Evolutionary conservation across 2,888 invertebrate genomes (phyloP).

Genomic region (Eupeodes luniger): DNA sequence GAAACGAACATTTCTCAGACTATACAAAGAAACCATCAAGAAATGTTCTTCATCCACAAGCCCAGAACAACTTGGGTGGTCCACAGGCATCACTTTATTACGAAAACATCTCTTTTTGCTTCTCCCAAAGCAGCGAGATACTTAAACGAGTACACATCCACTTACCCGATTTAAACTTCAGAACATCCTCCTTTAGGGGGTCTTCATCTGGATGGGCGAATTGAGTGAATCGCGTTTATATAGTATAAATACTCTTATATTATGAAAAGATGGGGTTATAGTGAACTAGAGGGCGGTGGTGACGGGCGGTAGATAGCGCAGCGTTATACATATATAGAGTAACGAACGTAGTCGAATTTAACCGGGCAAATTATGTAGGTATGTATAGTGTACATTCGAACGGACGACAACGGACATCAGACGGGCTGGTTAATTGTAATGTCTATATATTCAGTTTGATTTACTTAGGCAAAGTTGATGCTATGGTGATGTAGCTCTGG

Average conservation of each 20-base stretch:
- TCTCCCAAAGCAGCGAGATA: conserved; percentile 63
- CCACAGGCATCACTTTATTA: conserved; percentile 76
- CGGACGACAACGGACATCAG: not conserved
- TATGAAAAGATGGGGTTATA: conserved; percentile 3
- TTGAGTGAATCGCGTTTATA: conserved; percentile 21
- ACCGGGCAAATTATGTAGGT: conserved; percentile 1
- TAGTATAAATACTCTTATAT: too few relatives aligned
- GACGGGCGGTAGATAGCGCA: not conserved
- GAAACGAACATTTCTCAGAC: not conserved
- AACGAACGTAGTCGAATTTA: conserved; percentile 5
- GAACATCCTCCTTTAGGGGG: conserved; percentile 63
- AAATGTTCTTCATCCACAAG: conserved; percentile 63
- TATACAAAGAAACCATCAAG: conserved; percentile 43
- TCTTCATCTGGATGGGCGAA: conserved; percentile 42
- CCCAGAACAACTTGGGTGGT: conserved; percentile 73
- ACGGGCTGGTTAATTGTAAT: conserved; percentile 70
- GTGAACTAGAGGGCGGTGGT: not conserved
- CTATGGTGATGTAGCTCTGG: not conserved
- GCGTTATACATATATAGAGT: too few relatives aligned
- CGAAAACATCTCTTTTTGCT: conserved; percentile 75
- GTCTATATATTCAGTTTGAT: conserved; percentile 72
- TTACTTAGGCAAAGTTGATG: conserved; percentile 68
- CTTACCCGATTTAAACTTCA: conserved; percentile 71
- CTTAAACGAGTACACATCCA: conserved; percentile 76
- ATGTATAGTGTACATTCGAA: conserved; percentile 3